phyloP scores from a whole-genome alignment of 2,113 vertebrate species.

The Actenoides lindsayi region DNA sequence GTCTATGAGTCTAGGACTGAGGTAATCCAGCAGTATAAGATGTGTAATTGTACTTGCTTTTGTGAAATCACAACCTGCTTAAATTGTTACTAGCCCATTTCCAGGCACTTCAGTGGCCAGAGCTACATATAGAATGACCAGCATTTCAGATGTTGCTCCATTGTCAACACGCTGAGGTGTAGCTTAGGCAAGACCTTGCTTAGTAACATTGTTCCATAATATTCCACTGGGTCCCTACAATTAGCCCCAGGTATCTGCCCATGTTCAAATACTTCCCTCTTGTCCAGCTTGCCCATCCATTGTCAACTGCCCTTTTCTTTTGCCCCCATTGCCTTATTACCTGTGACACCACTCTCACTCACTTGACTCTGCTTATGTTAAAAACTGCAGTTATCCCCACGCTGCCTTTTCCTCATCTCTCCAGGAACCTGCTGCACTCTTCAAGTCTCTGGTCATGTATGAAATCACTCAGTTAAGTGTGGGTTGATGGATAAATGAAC shows the following conservation, averaged over 20 bases:
- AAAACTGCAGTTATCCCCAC: background rate
- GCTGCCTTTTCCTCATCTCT: background rate
- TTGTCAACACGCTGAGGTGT: background rate
- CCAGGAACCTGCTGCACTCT: background rate
- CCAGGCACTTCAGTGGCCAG: background rate
- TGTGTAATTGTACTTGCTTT: background rate
- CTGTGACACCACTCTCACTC: background rate
- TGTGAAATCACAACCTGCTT: background rate
- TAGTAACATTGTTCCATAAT: background rate
- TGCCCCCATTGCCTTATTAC: background rate
- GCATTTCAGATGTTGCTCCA: background rate
- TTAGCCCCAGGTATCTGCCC: background rate
- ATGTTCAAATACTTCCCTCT: fast-evolving
- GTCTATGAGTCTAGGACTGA: background rate
- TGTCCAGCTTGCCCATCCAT: background rate
- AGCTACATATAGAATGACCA: background rate
- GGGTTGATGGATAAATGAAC: background rate
- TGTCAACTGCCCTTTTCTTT: background rate
- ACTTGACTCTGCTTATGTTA: background rate
- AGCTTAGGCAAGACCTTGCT: background rate
- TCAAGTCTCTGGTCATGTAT: background rate
- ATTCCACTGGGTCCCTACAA: background rate
- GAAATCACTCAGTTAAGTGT: background rate
- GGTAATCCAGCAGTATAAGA: background rate
- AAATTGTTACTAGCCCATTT: background rate